These are phyloP conservation scores for Ptychobarbus kaznakovi DNA, from an alignment of 2,797 vertebrate species.

Conservation along the genomic window DNA sequence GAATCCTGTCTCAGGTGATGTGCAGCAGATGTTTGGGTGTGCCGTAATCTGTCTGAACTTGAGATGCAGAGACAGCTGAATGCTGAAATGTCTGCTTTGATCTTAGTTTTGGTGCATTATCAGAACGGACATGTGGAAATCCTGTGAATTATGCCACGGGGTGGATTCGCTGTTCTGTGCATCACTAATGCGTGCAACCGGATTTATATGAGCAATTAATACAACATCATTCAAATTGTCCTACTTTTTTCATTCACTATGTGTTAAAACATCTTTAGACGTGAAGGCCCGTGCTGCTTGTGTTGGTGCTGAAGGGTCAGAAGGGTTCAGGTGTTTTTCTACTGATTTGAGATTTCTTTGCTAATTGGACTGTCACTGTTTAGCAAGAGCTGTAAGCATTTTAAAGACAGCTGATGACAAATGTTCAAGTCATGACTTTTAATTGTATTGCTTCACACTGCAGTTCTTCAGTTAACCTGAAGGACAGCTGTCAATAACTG, in stretches of 20 bases:
- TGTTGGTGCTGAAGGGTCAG: slow-evolving; percentile 44
- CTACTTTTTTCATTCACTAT: background rate
- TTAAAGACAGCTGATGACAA: slow-evolving; percentile 60
- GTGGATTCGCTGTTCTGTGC: background rate
- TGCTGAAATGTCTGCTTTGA: slow-evolving; percentile 19
- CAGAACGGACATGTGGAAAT: slow-evolving; percentile 11
- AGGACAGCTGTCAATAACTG: background rate
- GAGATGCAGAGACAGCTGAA: slow-evolving; percentile 30
- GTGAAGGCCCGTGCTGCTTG: slow-evolving; percentile 36
- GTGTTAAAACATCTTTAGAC: background rate
- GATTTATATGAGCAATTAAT: background rate
- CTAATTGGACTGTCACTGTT: slow-evolving; percentile 72
- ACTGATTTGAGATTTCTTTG: slow-evolving; percentile 72
- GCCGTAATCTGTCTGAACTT: slow-evolving; percentile 27
- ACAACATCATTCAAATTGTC: background rate
- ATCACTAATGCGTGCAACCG: background rate
- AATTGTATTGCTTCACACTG: background rate
- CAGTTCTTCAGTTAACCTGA: slow-evolving; percentile 2
- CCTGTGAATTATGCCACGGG: background rate
- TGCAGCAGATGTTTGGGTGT: slow-evolving; percentile 36
- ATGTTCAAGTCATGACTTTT: slow-evolving; percentile 58
- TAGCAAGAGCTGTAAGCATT: slow-evolving; percentile 67
- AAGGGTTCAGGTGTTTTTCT: slow-evolving; percentile 60
- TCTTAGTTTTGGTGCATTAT: slow-evolving; percentile 1
- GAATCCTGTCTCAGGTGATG: slow-evolving; percentile 19